Conservation (phyloP, 2,888 invertebrate genomes). For the Euphydryas editha region DNA sequence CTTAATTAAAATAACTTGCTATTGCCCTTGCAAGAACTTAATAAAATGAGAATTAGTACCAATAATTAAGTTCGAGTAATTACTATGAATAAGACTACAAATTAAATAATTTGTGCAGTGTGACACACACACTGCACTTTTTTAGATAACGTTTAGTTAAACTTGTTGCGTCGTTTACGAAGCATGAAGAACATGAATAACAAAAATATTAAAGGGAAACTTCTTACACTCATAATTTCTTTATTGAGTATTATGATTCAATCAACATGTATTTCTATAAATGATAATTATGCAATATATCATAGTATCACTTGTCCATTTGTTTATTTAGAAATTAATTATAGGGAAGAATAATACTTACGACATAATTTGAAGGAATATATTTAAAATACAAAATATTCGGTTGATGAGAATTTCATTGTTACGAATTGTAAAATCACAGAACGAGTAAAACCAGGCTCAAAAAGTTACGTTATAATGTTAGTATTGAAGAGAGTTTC, state of each 20-base stretch:
- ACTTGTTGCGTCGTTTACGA: neutral
- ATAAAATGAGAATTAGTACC: too few relatives aligned
- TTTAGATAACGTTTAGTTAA: neutral
- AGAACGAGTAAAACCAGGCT: conserved; percentile 10
- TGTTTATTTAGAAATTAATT: neutral
- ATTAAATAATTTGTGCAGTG: too few relatives aligned
- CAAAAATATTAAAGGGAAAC: neutral
- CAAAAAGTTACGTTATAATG: conserved; percentile 18
- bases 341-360: too few relatives aligned
- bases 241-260: neutral
- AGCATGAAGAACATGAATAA: too few relatives aligned
- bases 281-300: neutral
- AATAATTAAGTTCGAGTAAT: too few relatives aligned
- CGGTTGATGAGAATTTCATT: neutral
- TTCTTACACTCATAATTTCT: neutral
- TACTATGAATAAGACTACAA: too few relatives aligned
- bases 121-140: too few relatives aligned
- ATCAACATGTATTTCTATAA: neutral
- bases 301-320: neutral
- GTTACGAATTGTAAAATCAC: neutral
- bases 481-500: conserved; percentile 44
- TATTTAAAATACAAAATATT: neutral
- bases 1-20: too few relatives aligned
- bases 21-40: too few relatives aligned
- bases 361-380: too few relatives aligned